Percentiles rank a stretch among this genome's conserved stretches.
Conservation (phyloP, 2,113 vertebrate genomes). For the Aphyosemion australe region DNA sequence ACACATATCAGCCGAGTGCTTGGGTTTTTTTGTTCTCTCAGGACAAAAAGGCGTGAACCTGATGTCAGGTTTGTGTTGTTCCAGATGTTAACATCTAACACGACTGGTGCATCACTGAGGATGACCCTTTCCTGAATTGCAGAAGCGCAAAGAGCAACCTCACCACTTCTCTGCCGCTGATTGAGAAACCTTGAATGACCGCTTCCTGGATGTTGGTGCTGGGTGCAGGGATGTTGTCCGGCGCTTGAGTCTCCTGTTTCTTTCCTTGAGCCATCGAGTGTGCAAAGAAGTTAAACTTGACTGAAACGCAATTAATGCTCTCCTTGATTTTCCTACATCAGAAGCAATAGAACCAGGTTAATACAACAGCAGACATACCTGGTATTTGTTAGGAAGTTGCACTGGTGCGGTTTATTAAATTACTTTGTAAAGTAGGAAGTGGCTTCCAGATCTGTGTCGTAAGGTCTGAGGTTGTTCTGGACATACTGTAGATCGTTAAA, state of each 20-base stretch:
- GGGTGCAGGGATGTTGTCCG: slow-evolving; percentile 20
- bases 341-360: neutral
- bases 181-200: slow-evolving; percentile 54
- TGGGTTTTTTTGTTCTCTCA: slow-evolving; percentile 7
- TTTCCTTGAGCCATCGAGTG: slow-evolving; percentile 81
- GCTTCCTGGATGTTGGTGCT: slow-evolving; percentile 76
- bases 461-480: slow-evolving; percentile 84
- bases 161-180: slow-evolving; percentile 67
- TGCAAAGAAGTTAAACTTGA: slow-evolving; percentile 89
- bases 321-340: slow-evolving; percentile 88
- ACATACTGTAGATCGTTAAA: slow-evolving; percentile 85
- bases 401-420: neutral
- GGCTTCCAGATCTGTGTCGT: slow-evolving; percentile 86
- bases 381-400: neutral
- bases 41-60: slow-evolving; percentile 16
- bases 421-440: slow-evolving; percentile 91
- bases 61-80: slow-evolving; percentile 23
- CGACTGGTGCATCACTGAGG: slow-evolving; percentile 2
- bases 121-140: neutral
- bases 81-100: slow-evolving; percentile 4
- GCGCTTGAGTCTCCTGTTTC: slow-evolving; percentile 13
- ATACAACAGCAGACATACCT: neutral
- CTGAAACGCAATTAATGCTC: slow-evolving; percentile 87
- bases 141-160: neutral
- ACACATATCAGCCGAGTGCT: slow-evolving; percentile 9